Percentiles rank a stretch among this genome's conserved stretches.
These are phyloP conservation scores for Lasiommata megera DNA, from an alignment of 2,888 invertebrate genomes.

Conservation along the genomic window DNA sequence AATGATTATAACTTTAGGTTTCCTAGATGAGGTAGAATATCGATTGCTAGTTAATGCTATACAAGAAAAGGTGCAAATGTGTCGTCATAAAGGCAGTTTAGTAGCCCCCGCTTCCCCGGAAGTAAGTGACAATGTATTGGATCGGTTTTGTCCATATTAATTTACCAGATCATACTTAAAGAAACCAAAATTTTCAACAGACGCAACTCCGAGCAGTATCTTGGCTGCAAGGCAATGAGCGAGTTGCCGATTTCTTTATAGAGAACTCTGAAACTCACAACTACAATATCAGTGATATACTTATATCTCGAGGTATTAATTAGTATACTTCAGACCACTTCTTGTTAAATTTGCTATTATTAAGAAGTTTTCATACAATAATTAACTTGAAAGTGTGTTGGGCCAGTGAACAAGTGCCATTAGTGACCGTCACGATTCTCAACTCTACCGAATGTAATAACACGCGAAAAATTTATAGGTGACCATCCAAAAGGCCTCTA, in stretches of 20 bases:
- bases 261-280: conserved; percentile 68
- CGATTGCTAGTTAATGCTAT: conserved; percentile 72
- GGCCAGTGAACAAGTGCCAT: too few species aligned
- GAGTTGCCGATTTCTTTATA: conserved; percentile 67
- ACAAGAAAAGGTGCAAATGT: conserved; percentile 77
- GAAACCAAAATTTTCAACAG: conserved; percentile 38
- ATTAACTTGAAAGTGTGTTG: too few species aligned
- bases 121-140: conserved; percentile 39
- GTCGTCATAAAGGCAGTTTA: conserved; percentile 66
- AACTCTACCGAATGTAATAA: too few species aligned
- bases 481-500: conserved; percentile 69
- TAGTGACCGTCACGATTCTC: too few species aligned
- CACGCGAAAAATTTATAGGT: conserved; percentile 33
- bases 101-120: conserved; percentile 76
- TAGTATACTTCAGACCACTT: neutral
- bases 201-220: conserved; percentile 68
- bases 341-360: too few species aligned
- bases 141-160: neutral
- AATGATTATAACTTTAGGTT: conserved; percentile 50
- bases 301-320: conserved; percentile 61
- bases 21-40: conserved; percentile 82
- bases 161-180: neutral
- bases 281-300: conserved; percentile 62
- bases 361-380: too few species aligned
- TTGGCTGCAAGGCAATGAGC: conserved; percentile 69